Percentiles rank a stretch among this genome's conserved stretches.
phyloP scores from a whole-genome alignment of 2,888 invertebrate species.

The Hybos culiciformis region DNA sequence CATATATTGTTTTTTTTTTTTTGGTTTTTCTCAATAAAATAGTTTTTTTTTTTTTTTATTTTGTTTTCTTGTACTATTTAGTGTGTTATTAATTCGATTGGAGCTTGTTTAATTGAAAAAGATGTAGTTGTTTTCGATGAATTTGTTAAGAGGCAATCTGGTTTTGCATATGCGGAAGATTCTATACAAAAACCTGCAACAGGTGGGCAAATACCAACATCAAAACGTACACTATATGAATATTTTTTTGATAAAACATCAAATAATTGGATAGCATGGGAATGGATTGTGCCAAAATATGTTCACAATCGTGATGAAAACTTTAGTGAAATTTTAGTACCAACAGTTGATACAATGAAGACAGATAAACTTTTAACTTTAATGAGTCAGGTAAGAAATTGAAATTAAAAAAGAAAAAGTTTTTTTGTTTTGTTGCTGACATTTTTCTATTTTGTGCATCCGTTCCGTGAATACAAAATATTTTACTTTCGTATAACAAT shows the following conservation, averaged over 20 bases:
- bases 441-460: no score
- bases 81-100: slow-evolving; percentile 72
- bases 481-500: no score
- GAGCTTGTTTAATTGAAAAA: slow-evolving; percentile 58
- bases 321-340: slow-evolving; percentile 76
- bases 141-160: slow-evolving; percentile 51
- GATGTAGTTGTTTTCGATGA: slow-evolving; percentile 61
- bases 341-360: slow-evolving; percentile 75
- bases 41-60: neutral
- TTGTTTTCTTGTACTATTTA: slow-evolving; percentile 32
- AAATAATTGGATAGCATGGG: slow-evolving; percentile 73
- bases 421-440: no score
- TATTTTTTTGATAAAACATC: slow-evolving; percentile 59
- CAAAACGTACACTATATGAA: slow-evolving; percentile 61
- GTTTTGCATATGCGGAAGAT: slow-evolving; percentile 57
- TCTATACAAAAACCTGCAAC: slow-evolving; percentile 47
- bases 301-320: slow-evolving; percentile 52
- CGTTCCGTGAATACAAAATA: no score
- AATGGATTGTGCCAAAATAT: slow-evolving; percentile 62
- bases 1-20: neutral
- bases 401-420: neutral
- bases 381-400: slow-evolving; percentile 51
- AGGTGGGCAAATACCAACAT: slow-evolving; percentile 57
- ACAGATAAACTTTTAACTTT: slow-evolving; percentile 63
- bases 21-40: slow-evolving; percentile 1